phyloP scores from a whole-genome alignment of 2,113 vertebrate species.

The Taurulus bubalis region DNA sequence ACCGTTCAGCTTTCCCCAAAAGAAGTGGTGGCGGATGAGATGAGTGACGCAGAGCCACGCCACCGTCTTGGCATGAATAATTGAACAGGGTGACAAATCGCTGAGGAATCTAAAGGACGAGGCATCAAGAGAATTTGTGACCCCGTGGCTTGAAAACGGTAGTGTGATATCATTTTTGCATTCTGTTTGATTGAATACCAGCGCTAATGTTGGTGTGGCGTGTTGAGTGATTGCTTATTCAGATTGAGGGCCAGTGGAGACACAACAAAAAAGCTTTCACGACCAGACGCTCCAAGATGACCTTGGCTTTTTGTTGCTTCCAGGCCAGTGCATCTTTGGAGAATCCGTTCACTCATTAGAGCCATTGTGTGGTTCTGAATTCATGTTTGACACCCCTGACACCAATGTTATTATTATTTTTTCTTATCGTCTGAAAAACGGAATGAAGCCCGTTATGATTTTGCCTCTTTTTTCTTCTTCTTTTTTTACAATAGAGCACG shows the following conservation, averaged over 20 bases:
- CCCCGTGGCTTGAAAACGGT: background rate
- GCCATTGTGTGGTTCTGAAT: conserved; percentile 24
- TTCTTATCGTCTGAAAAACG: conserved; percentile 6
- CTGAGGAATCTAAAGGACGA: too few relatives aligned
- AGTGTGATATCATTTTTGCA: conserved; percentile 7
- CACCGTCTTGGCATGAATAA: conserved; percentile 49
- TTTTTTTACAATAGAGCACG: background rate
- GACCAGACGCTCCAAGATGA: background rate
- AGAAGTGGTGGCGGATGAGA: conserved; percentile 24
- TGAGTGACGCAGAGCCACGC: conserved; percentile 24
- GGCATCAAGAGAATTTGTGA: conserved; percentile 3
- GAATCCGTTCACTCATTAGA: conserved; percentile 8
- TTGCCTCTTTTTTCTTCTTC: background rate
- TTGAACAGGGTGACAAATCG: conserved; percentile 42
- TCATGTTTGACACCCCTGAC: background rate
- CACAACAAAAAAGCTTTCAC: background rate
- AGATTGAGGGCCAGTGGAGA: background rate
- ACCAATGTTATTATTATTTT: background rate
- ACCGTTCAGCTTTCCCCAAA: conserved; percentile 10
- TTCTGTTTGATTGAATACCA: conserved; percentile 3
- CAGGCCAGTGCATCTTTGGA: conserved; percentile 21
- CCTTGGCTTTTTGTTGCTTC: conserved; percentile 22
- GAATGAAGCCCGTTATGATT: conserved; percentile 9
- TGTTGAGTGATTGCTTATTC: conserved; percentile 1
- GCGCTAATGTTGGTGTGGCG: background rate